Evolutionary conservation across 2,888 invertebrate genomes (phyloP).

Genomic region (Salticus scenicus): DNA sequence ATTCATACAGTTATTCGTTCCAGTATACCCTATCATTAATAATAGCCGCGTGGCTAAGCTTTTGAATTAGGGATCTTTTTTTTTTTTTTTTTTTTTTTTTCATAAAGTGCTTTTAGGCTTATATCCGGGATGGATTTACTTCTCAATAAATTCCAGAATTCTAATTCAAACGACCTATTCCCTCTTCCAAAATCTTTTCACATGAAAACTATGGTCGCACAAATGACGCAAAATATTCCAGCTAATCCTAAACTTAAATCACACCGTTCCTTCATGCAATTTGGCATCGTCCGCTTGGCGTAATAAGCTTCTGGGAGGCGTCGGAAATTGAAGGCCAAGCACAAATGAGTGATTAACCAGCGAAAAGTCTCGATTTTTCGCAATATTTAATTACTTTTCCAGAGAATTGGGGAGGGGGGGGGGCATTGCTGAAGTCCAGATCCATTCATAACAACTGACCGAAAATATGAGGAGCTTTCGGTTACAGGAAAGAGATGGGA

Average conservation of each 20-base stretch:
- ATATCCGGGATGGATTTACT: too few species aligned
- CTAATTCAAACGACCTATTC: too few species aligned
- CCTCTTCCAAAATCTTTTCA: too few species aligned
- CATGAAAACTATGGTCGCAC: too few species aligned
- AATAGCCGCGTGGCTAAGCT: too few species aligned
- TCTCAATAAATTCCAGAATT: too few species aligned
- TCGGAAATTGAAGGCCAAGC: constrained; percentile 37
- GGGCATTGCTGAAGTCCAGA: constrained; percentile 35
- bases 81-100: too few species aligned
- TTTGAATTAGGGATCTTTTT: too few species aligned
- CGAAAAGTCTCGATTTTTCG: constrained; percentile 53
- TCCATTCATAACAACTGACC: constrained; percentile 32
- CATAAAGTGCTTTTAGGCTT: too few species aligned
- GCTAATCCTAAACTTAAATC: background rate
- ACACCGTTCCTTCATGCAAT: background rate
- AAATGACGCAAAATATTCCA: background rate
- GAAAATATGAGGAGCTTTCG: constrained; percentile 9
- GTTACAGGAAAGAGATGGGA: background rate
- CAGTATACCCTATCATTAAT: too few species aligned
- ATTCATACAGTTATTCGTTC: too few species aligned
- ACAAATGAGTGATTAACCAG: constrained; percentile 58
- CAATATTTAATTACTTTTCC: constrained; percentile 51
- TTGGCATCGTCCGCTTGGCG: background rate
- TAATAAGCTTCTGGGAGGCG: constrained; percentile 1
- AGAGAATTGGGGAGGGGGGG: constrained; percentile 28